phyloP scores from a whole-genome alignment of 2,797 vertebrate species.

The Glossophaga mutica region DNA sequence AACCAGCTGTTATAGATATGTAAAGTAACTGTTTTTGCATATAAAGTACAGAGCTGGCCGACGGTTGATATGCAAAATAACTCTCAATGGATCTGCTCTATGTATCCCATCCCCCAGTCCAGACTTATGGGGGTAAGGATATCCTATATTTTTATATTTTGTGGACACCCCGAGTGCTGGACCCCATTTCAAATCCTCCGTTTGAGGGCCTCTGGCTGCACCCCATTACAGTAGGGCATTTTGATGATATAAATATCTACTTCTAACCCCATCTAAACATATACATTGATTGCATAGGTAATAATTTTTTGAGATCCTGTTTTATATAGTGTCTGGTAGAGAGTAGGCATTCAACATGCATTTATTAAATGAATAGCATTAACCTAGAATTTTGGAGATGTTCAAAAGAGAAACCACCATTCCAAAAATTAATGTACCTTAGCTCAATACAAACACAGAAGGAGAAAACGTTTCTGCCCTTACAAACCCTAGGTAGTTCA shows the following conservation, averaged over 20 bases:
- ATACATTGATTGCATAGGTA: not conserved
- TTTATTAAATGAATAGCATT: conserved; percentile 2
- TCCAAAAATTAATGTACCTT: not conserved
- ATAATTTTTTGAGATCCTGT: not conserved
- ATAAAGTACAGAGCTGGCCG: no score
- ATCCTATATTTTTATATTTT: no score
- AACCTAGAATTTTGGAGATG: not conserved
- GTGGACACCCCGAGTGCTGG: no score
- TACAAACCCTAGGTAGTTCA: not conserved
- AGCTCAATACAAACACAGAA: not conserved
- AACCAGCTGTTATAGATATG: no score
- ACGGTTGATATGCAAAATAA: no score
- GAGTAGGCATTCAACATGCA: not conserved
- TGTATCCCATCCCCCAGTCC: no score
- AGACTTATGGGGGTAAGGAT: no score
- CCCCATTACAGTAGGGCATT: not conserved
- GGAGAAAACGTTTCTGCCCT: not conserved
- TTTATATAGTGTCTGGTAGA: not conserved
- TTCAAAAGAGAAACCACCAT: not conserved
- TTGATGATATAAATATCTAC: not conserved
- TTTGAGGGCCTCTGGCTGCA: no score
- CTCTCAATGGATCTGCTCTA: no score
- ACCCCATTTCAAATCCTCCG: no score
- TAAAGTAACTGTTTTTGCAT: no score
- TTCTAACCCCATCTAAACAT: not conserved